Conservation (phyloP, 53 echinoderm and acorn worm genomes). For the Henricia sp. region DNA sequence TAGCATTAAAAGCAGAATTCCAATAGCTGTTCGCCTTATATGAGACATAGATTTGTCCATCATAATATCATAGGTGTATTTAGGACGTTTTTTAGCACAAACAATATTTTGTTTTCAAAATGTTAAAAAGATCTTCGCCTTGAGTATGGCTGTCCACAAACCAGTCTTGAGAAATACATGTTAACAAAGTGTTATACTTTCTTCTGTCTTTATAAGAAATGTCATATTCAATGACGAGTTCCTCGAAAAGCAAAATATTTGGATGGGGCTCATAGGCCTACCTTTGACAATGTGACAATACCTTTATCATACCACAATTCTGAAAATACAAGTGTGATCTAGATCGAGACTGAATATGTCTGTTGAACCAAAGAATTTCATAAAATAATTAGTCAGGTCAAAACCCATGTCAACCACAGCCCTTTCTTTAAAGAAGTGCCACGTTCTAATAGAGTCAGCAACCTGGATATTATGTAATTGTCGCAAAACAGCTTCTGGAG, state of each 20-base stretch:
- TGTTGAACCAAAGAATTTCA: slow-evolving; percentile 26
- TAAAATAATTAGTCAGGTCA: slow-evolving; percentile 1
- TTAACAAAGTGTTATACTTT: not conserved
- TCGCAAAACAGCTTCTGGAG: slow-evolving; percentile 11
- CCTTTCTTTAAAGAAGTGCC: slow-evolving; percentile 30
- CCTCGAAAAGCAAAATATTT: not conserved
- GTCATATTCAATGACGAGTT: not conserved
- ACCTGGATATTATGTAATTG: slow-evolving; percentile 8
- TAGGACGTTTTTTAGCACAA: not conserved
- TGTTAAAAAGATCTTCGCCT: not conserved
- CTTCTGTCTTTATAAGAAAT: not conserved
- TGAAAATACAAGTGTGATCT: slow-evolving; percentile 1
- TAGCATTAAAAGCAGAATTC: slow-evolving; percentile 2
- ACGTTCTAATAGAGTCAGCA: slow-evolving; percentile 33
- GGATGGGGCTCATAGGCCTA: not conserved
- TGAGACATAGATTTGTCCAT: not conserved
- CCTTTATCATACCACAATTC: slow-evolving; percentile 8
- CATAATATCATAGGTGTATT: not conserved
- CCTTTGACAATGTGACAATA: not conserved
- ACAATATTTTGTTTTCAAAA: not conserved
- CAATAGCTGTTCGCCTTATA: not conserved
- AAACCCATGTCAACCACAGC: slow-evolving; percentile 8
- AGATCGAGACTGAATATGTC: slow-evolving; percentile 10
- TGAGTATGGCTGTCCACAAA: not conserved
- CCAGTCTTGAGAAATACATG: not conserved